Evolutionary conservation across 2,113 vertebrate genomes (phyloP), one percentile per base, ranked within the genome.

Genomic region (Brachyistius frenatus): DNA sequence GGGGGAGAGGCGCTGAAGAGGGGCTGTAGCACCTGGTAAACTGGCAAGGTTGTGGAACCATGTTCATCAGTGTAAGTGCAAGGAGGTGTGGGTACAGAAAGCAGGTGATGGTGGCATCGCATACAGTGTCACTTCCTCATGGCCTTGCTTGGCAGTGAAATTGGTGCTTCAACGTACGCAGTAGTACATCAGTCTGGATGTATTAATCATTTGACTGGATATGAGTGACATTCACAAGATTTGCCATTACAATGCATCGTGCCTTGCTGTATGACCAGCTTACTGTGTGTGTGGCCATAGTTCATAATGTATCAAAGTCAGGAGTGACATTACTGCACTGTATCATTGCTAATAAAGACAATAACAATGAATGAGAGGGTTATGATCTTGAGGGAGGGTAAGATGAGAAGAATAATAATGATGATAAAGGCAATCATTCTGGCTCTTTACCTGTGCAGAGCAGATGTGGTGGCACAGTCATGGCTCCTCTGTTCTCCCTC

Each of bases 21-120:
- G 11, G 66, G 76, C 65, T 30, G 69, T 65, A 87, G 78, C 91
- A 93, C 86, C 91, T 91, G 91, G 86, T 85, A 47, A 53, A 66
- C 82, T 84, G 86, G 85, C 84, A 84, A 68, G 70, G 53, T 72
- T 74, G 61, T 49, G 73, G 52, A 73, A 63, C 58, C 71, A 70
- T 72, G 58, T 89, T 80, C 80, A 77, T 76, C 58, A 75, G 16
- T 76, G 56, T 52, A 50, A 78, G 64, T 78, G 62, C 72, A 73
- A 39, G 37, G 49, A 76, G 70, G 58, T 54, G 68, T 80, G 66
- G 33, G 67, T 64, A 58, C 23, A 54, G 35, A 32, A n/a, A 55
- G 57, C 13, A 14, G 52, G 53, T 15, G n/a, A 58, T 0, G 36
- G 55, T 23, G 50, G 33, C 35, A 0, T 23, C 41, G 32, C 14